Evolutionary conservation across 1,140 invertebrate species (phyloP).

Genomic region (Papilio machaon): DNA sequence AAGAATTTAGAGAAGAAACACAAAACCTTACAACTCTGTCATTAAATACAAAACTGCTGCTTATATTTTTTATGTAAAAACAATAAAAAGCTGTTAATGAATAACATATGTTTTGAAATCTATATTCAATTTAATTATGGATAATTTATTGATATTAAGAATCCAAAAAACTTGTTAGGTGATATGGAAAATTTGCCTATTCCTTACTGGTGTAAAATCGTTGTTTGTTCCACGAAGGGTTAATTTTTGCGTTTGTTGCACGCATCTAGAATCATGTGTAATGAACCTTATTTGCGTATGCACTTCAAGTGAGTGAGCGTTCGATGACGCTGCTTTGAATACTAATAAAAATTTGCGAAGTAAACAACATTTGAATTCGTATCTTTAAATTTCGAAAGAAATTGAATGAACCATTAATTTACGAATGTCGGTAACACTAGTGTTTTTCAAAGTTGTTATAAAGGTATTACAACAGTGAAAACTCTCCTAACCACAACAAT

Average conservation of each 20-base stretch:
- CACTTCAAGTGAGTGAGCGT: conserved; percentile 49
- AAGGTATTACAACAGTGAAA: too few species aligned
- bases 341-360: conserved; percentile 49
- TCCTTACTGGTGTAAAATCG: neutral
- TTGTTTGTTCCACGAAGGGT: neutral
- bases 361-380: conserved; percentile 37
- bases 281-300: conserved; percentile 39
- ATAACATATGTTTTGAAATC: too few species aligned
- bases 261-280: conserved; percentile 45
- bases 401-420: conserved; percentile 5
- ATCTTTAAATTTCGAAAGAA: neutral
- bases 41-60: neutral
- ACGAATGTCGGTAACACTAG: neutral
- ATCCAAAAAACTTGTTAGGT: too few species aligned
- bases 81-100: too few species aligned
- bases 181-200: neutral
- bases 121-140: too few species aligned
- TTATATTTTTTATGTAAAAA: too few species aligned
- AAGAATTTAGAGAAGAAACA: neutral
- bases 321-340: conserved; percentile 46
- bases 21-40: too few species aligned
- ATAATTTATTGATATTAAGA: too few species aligned
- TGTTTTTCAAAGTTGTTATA: neutral
- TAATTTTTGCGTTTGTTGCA: conserved; percentile 25
- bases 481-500: too few species aligned